Base-by-base conservation (phyloP, 2,113 vertebrate species). In the Sebastes schlegelii region DNA sequence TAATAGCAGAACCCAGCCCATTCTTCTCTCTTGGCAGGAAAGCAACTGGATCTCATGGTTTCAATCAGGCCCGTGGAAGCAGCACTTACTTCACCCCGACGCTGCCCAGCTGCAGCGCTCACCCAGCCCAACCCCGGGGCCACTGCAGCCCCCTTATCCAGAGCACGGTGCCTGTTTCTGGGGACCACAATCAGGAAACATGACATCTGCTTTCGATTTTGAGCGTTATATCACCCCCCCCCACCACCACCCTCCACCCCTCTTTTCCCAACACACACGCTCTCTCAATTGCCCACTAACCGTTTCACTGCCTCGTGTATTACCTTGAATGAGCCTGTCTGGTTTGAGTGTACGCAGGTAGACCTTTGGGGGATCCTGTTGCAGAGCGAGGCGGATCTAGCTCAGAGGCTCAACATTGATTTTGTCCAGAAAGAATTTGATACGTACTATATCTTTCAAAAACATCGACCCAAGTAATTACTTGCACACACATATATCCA, bases 151-250 rank as follows among this genome's bases (percentile, higher is more conserved):
- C 74, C 71, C 89, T 82, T 84, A 83, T 91, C 82, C 8, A 82
- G 67, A 68, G 51, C 55, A 9, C 4, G 57, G 57, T 82, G 79
- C 63, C 83, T 80, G 80, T 83, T 92, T 74, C 80, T 69, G 52
- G 61, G 80, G 84, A 88, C 68, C 86, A 86, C 87, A 87, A 83
- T 92, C 92, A 90, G 91, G 89, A 94, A 93, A 92, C 89, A 89
- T 83, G 81, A 73, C 91, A 93, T 94, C 91, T 94, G 94, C 85
- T 93, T 93, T 88, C 91, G 93, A 92, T 94, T 91, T 81, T 8
- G 73, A 54, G 72, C 51, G 86, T 92, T 87, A 85, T 79, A 89
- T 85, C 70, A 54, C 54, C 77, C 77, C 62, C 69, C 68, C 17
- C 58, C 34, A 10, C 10, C 6, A 1, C 57, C 57, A 6, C 6